Base-by-base conservation (phyloP, 2,113 vertebrate species). In the Leuciscus idus region DNA sequence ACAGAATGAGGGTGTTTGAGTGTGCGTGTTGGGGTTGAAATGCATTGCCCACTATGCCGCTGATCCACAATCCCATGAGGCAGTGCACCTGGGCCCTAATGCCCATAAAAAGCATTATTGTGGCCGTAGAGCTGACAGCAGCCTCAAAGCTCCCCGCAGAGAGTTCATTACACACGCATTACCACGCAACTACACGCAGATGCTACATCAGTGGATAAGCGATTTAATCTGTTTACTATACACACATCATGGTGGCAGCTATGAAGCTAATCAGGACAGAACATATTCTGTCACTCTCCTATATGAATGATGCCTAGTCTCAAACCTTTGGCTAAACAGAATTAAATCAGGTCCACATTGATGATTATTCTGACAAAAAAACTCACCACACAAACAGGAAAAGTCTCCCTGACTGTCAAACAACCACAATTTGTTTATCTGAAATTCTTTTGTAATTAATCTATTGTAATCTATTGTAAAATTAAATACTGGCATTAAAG, bases 151-250 rank as follows among this genome's bases (percentile, higher is more conserved):
- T 19, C 43, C 28, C 10, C 59, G 11, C 12, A 39, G 74, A 76
- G 70, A 66, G 19, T 64, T 68, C 15, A 43, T 48, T 55, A 88
- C 64, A 83, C 70, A 57, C 17, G 8, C 82, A 43, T 36, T 81
- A 33, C 78, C 81, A 85, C 64, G 84, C 66, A 62, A 10, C 55
- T 86, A 89, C 86, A 85, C 12, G 73, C 88, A 84, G 82, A 77
- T 86, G 89, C 64, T 26, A 12, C 64, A 80, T 73, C 12, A 73
- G 5, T 15, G 50, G 79, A 82, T 50, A 10, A 68, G 17, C 39
- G 6, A 68, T 64, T 48, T 82, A 3, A 82, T 68, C 43, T 82
- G 80, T 82, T 81, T 82, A 61, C 55, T 80, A 57, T 39, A 52
- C 62, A 68, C 80, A 68, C n/a, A 66, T 68, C 61, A 82, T 50